Percentiles rank a stretch among this genome's conserved stretches.
These are phyloP conservation scores for Rhinichthys osculus DNA, from an alignment of 2,797 vertebrate genomes.

Conservation along the genomic window DNA sequence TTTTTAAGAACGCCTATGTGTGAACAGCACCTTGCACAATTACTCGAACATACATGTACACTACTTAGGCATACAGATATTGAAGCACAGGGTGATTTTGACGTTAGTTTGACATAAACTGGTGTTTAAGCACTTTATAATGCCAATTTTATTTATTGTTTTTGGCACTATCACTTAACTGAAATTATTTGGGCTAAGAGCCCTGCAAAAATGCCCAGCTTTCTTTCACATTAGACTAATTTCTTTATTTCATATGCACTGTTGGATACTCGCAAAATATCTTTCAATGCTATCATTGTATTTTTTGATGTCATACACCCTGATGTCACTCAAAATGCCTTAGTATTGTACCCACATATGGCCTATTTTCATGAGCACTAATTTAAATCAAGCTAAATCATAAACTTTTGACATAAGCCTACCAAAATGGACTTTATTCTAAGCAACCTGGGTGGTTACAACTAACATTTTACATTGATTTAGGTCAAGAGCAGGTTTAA, in stretches of 20 bases:
- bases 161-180: background rate
- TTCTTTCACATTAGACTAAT: background rate
- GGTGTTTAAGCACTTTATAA: constrained; percentile 82
- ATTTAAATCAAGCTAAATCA: background rate
- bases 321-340: background rate
- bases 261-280: background rate
- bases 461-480: constrained; percentile 14
- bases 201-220: background rate
- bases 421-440: background rate
- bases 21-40: background rate
- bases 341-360: constrained; percentile 9
- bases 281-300: background rate
- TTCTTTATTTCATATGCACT: constrained; percentile 57
- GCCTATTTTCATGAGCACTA: constrained; percentile 5
- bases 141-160: background rate
- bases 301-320: background rate
- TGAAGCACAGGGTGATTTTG: constrained; percentile 46
- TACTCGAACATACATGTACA: constrained; percentile 41
- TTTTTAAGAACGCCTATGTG: background rate
- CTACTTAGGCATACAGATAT: constrained; percentile 66
- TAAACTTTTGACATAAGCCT: background rate
- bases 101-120: constrained; percentile 50
- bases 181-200: background rate
- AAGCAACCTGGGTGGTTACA: background rate
- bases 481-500: background rate